Conservation (phyloP, 2,797 vertebrate genomes). For the Leontocebus nigricollis region DNA sequence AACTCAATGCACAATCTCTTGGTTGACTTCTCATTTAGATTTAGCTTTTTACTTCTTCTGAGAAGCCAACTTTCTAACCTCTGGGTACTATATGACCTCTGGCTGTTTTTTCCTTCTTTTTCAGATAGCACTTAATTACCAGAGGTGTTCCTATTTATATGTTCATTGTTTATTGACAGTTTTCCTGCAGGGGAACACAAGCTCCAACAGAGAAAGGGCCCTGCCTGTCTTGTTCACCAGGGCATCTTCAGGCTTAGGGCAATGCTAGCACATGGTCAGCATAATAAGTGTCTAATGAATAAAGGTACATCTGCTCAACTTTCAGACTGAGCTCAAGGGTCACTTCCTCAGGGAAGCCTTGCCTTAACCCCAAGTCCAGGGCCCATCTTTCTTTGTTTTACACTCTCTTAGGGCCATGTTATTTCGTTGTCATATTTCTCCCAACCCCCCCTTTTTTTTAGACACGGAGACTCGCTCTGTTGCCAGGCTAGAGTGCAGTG, state of each 20-base stretch:
- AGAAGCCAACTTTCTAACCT: neutral
- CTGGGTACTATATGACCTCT: neutral
- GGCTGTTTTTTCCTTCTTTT: neutral
- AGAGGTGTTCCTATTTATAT: neutral
- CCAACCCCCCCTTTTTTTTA: no score
- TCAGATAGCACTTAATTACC: neutral
- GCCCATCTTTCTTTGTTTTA: neutral
- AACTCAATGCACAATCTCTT: neutral
- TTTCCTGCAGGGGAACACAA: neutral
- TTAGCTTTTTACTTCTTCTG: slow-evolving; percentile 8
- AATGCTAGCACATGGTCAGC: neutral
- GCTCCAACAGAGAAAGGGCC: neutral
- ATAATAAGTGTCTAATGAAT: neutral
- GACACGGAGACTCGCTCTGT: no score
- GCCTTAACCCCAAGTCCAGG: neutral
- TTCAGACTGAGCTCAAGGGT: neutral
- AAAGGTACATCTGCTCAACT: neutral
- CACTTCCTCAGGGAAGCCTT: neutral
- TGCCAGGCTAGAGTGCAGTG: no score
- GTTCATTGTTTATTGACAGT: neutral
- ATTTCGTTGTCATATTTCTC: neutral
- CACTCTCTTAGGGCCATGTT: neutral
- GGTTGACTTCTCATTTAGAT: neutral
- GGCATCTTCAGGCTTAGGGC: neutral
- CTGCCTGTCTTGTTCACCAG: neutral